phyloP scores from a whole-genome alignment of 2,797 vertebrate species.

The Manis pentadactyla region DNA sequence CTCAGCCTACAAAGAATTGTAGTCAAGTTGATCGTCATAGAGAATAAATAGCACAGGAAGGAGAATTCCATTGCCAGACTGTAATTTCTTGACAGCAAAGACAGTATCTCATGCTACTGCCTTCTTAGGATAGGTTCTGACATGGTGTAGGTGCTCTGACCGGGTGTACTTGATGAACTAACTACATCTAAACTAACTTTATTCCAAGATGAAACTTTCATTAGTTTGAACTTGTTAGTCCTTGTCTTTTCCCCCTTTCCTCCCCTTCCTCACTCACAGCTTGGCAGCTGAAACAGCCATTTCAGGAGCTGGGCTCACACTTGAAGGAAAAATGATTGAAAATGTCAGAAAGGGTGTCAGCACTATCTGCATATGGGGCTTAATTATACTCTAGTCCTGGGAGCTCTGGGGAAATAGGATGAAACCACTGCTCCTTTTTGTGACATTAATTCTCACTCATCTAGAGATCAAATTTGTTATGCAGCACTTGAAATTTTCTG shows the following conservation, averaged over 20 bases:
- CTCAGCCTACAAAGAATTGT: neutral
- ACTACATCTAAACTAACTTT: neutral
- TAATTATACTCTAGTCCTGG: neutral
- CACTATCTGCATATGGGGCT: neutral
- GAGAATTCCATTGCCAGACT: neutral
- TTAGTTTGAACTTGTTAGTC: neutral
- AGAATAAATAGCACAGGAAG: neutral
- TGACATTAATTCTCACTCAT: constrained; percentile 39
- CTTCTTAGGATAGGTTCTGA: neutral
- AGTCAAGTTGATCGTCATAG: neutral
- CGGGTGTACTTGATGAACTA: neutral
- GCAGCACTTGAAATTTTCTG: neutral
- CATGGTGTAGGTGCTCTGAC: neutral
- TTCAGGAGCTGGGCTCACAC: neutral
- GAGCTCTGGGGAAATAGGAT: neutral
- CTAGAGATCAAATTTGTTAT: neutral
- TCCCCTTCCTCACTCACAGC: rapidly evolving
- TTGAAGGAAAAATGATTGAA: neutral
- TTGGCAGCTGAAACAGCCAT: neutral
- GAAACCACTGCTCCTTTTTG: neutral
- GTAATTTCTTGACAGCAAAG: neutral
- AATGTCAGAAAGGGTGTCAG: neutral
- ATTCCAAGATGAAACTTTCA: neutral
- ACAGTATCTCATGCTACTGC: neutral
- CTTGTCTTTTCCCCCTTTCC: neutral